Base-by-base conservation (phyloP, 2,888 invertebrate genomes). In the Dasypolia templi region DNA sequence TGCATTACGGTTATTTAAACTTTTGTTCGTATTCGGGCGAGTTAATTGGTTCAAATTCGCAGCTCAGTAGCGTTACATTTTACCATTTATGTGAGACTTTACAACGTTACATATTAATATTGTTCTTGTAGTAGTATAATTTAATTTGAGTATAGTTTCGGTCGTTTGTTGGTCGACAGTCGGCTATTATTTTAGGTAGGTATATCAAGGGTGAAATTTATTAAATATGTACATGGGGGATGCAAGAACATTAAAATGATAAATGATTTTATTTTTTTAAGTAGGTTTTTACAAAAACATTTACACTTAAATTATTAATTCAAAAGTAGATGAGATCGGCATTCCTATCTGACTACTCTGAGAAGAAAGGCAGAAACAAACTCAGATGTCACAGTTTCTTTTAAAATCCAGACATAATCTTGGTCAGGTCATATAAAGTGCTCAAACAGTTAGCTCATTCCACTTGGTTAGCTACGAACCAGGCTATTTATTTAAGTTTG, bases 111-210 rank as follows among this genome's bases (percentile, higher is more conserved):
- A 75, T 79, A 83, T 86, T 83, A 81, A 84, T n/a, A n/a, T 84
- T 79, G 79, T 75, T 77, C 74, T 79, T 83, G 84, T 79, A 81
- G 81, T 75, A 72, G 81, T 88, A 77, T 84, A 84, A 87, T 84
- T 89, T 83, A 85, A 87, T 88, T 82, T 83, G 79, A 75, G 81
- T 82, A 79, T 51, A 79, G 82, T 88, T 84, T 70, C 51, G 74
- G 78, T 67, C 71, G 78, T 81, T 83, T 79, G 83, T 71, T 81
- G 53, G 75, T 70, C 72, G 79, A 64, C 63, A 58, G 59, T 68
- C 49, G 61, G 70, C 70, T 66, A 71, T 80, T 72, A 77, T 62
- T 76, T 72, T 62, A 72, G 66, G 72, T 74, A 70, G 64, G 70
- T 72, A 72, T 75, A 49, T 59, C 65, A 64, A n/a, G 59, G 61